Conservation (phyloP, 2,888 invertebrate species). For the Theretra japonica region DNA sequence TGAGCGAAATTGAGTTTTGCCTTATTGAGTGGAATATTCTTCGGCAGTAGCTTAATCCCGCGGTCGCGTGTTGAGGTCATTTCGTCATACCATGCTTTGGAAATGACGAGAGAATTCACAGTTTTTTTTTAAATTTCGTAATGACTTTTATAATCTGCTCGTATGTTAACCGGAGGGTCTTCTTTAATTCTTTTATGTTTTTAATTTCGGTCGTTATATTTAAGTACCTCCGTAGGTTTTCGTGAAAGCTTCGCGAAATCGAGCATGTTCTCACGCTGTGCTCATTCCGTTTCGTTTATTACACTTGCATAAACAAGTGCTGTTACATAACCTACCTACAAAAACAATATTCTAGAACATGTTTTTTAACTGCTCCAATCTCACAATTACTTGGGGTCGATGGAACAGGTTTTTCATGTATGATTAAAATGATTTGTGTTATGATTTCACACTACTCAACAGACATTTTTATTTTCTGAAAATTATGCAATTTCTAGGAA, state of each 20-base stretch:
- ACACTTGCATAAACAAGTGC: background rate
- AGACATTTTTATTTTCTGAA: too few species aligned
- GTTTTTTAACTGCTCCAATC: background rate
- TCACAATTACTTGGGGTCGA: too few species aligned
- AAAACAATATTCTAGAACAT: background rate
- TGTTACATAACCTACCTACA: background rate
- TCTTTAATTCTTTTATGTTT: conserved; percentile 56
- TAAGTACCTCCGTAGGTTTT: conserved; percentile 37
- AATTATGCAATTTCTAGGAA: too few species aligned
- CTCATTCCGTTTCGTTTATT: conserved; percentile 18
- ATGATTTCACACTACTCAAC: too few species aligned
- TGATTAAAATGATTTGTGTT: too few species aligned
- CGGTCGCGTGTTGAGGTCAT: conserved; percentile 49
- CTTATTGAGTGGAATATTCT: conserved; percentile 58
- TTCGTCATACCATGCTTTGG: conserved; percentile 53
- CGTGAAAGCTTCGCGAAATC: conserved; percentile 43
- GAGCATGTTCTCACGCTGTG: conserved; percentile 45
- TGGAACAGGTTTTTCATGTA: too few species aligned
- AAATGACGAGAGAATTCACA: conserved; percentile 54
- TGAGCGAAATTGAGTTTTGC: conserved; percentile 59
- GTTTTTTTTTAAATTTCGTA: conserved; percentile 50
- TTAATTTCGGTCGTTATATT: conserved; percentile 53
- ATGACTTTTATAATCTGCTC: conserved; percentile 56
- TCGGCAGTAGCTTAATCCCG: conserved; percentile 60
- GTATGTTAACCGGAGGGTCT: conserved; percentile 53